These are phyloP conservation scores for Lateolabrax maculatus DNA, from an alignment of 2,797 vertebrate genomes.

Conservation along the genomic window DNA sequence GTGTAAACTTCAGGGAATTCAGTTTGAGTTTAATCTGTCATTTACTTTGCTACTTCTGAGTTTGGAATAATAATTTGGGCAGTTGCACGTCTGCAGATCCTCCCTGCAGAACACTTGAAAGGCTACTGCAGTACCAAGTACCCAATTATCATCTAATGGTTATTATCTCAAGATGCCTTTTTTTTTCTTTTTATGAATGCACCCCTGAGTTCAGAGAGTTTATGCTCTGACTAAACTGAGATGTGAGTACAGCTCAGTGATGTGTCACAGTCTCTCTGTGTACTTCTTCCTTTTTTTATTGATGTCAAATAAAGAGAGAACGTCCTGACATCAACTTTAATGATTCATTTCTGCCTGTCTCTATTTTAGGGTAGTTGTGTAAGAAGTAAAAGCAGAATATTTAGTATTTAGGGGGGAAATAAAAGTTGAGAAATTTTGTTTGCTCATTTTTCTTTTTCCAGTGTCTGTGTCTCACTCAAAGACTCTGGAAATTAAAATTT, in stretches of 20 bases:
- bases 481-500: constrained; percentile 56
- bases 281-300: not conserved
- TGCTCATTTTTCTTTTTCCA: constrained; percentile 17
- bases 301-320: constrained; percentile 40
- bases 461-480: constrained; percentile 34
- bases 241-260: constrained; percentile 14
- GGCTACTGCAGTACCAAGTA: constrained; percentile 55
- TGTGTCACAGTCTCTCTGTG: constrained; percentile 21
- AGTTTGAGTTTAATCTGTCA: constrained; percentile 52
- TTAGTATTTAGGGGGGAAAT: not conserved
- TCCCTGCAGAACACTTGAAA: constrained; percentile 67
- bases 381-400: constrained; percentile 1
- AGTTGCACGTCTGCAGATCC: constrained; percentile 42
- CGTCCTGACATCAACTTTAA: constrained; percentile 6
- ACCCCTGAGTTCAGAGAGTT: constrained; percentile 24
- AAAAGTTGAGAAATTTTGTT: constrained; percentile 13
- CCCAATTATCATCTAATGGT: constrained; percentile 68
- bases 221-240: constrained; percentile 30
- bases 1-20: constrained; percentile 38
- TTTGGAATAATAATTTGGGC: constrained; percentile 51
- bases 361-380: constrained; percentile 4
- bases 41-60: constrained; percentile 49
- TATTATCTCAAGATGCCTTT: constrained; percentile 49
- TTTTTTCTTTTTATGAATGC: not conserved
- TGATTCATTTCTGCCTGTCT: constrained; percentile 20